Conservation (phyloP, 2,888 invertebrate genomes). For the Agrilus mali region DNA sequence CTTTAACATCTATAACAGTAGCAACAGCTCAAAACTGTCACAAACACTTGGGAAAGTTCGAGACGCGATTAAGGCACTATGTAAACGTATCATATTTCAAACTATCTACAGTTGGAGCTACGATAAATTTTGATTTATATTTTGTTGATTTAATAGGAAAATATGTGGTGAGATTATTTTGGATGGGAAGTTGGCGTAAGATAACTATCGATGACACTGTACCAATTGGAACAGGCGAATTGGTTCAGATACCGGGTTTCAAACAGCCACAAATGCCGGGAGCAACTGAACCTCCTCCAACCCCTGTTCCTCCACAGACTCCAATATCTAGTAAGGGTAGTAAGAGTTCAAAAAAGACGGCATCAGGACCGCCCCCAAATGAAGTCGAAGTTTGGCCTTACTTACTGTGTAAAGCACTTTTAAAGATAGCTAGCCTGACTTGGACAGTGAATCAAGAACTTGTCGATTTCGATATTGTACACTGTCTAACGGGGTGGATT, state of each 20-base stretch:
- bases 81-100: no score
- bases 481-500: constrained; percentile 36
- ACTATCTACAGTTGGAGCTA: no score
- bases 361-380: constrained; percentile 12
- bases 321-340: constrained; percentile 3
- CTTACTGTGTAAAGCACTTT: constrained; percentile 34
- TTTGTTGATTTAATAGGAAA: constrained; percentile 29
- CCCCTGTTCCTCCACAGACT: constrained; percentile 1
- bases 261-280: constrained; percentile 3
- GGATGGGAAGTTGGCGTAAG: constrained; percentile 37
- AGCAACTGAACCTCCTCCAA: not conserved
- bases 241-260: constrained; percentile 29
- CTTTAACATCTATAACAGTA: no score
- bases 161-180: constrained; percentile 36
- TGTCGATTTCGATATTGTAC: constrained; percentile 32
- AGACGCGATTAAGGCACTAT: no score
- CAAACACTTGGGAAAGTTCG: no score
- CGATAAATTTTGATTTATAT: no score
- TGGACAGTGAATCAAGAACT: constrained; percentile 27
- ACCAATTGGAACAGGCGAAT: constrained; percentile 29
- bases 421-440: constrained; percentile 33
- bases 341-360: constrained; percentile 4
- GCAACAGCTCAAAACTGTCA: no score
- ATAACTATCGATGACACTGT: constrained; percentile 35
- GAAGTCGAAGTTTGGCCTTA: constrained; percentile 36